phyloP scores from a whole-genome alignment of 2,113 vertebrate species.

The Hydrochoerus hydrochaeris region DNA sequence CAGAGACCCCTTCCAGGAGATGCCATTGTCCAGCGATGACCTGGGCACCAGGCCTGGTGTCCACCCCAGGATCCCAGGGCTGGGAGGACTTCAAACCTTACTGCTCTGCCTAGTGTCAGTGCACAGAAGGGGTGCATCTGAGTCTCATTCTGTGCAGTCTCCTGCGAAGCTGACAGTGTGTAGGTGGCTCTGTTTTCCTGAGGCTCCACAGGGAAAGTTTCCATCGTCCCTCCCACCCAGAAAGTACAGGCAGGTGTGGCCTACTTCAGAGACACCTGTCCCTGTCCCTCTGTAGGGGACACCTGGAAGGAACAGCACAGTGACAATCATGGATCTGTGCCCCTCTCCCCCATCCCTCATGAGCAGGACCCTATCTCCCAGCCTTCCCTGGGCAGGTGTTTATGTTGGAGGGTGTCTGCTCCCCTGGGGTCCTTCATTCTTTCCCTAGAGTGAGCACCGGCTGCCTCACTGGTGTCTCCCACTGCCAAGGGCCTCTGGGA shows the following conservation, averaged over 20 bases:
- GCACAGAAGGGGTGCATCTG: background rate
- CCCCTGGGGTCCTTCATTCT: background rate
- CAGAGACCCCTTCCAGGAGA: background rate
- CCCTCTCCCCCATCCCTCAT: no score
- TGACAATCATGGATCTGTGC: background rate
- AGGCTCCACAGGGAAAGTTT: no score
- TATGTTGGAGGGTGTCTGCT: background rate
- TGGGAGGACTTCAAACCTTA: background rate
- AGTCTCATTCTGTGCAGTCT: background rate
- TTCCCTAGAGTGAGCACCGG: background rate
- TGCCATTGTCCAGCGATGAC: background rate
- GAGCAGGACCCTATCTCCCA: background rate
- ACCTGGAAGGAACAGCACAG: background rate
- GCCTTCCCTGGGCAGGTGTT: background rate
- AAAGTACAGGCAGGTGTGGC: background rate
- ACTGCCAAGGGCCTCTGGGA: no score
- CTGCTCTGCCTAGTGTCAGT: background rate
- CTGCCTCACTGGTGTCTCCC: background rate
- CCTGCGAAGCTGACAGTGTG: no score
- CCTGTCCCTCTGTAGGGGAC: background rate
- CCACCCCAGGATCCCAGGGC: background rate
- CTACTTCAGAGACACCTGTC: background rate
- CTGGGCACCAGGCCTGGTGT: background rate
- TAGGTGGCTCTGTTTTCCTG: background rate
- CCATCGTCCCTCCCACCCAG: background rate